Conservation (phyloP, 2,797 vertebrate species). For the Podarcis siculus region DNA sequence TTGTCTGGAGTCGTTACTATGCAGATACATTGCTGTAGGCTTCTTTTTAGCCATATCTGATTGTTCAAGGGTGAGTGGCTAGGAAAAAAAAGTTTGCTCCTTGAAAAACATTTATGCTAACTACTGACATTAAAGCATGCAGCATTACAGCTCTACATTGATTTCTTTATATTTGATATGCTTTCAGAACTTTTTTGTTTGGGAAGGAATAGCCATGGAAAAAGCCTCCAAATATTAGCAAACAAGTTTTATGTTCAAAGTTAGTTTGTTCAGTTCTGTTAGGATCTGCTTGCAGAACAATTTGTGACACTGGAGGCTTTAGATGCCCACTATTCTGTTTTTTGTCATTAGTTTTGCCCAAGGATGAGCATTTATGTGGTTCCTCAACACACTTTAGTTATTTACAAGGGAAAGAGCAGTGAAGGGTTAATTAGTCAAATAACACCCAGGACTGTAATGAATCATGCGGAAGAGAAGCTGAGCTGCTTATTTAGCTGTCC, state of each 20-base stretch:
- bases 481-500: neutral
- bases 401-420: neutral
- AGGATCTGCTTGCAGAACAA: neutral
- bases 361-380: neutral
- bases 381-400: neutral
- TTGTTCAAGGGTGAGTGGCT: conserved; percentile 41
- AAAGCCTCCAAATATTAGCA: neutral
- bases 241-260: neutral
- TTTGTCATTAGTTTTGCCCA: neutral
- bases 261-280: neutral
- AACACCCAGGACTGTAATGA: neutral
- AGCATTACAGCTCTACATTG: neutral
- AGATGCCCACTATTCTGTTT: neutral
- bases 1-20: neutral
- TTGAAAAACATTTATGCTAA: conserved; percentile 35
- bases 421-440: neutral
- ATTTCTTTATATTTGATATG: neutral
- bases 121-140: conserved; percentile 9
- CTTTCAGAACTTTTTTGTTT: neutral
- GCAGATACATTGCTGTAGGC: conserved; percentile 16
- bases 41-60: conserved; percentile 9
- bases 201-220: neutral
- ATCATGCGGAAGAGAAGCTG: neutral
- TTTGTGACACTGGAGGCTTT: neutral
- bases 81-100: neutral